Conservation (phyloP, 1,140 invertebrate species). For the Bilobella aurantiaca region DNA sequence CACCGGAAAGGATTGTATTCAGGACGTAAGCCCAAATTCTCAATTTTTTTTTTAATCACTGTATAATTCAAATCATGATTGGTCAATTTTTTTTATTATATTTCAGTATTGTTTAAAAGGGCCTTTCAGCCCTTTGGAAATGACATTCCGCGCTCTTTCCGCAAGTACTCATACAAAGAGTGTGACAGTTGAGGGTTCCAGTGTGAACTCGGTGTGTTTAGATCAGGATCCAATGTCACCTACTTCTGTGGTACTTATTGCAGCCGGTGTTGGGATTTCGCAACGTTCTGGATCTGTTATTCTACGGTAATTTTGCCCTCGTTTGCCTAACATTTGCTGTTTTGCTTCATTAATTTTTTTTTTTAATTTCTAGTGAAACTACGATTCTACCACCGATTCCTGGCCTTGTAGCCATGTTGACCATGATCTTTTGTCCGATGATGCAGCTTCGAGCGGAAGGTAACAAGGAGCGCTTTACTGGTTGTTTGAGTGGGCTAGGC, state of each 20-base stretch:
- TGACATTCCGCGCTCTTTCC: constrained; percentile 52
- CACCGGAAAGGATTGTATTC: no score
- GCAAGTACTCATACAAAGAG: constrained; percentile 45
- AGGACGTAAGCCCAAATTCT: no score
- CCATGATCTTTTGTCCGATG: constrained; percentile 67
- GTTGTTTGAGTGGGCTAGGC: constrained; percentile 73
- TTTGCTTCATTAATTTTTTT: constrained; percentile 5
- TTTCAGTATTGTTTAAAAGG: constrained; percentile 51
- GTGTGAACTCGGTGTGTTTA: constrained; percentile 75
- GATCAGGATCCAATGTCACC: constrained; percentile 64
- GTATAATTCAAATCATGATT: no score
- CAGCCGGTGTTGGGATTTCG: constrained; percentile 16
- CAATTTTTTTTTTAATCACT: no score
- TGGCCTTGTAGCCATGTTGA: constrained; percentile 62
- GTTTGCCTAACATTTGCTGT: background rate
- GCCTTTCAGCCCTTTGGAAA: constrained; percentile 66
- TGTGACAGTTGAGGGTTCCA: constrained; percentile 56
- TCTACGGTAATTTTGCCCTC: constrained; percentile 15
- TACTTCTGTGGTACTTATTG: constrained; percentile 22
- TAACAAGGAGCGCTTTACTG: constrained; percentile 51
- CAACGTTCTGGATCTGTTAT: constrained; percentile 20
- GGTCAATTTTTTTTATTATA: no score
- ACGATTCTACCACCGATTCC: constrained; percentile 77
- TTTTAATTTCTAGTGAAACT: constrained; percentile 47
- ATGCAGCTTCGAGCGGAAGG: constrained; percentile 57